These are phyloP conservation scores for Amiota communis DNA, from an alignment of 2,888 invertebrate genomes.

Conservation along the genomic window DNA sequence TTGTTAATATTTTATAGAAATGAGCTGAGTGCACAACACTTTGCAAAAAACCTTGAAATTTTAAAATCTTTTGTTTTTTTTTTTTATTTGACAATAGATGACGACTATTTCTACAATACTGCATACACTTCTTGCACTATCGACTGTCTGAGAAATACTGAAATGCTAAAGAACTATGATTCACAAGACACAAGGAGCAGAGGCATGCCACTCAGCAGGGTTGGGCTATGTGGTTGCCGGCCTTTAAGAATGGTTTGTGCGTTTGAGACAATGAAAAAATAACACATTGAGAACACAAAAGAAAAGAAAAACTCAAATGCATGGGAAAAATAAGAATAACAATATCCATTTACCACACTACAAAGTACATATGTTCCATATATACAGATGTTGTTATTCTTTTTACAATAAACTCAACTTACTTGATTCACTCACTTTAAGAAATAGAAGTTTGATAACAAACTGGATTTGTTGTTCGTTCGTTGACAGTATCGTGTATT, in stretches of 20 bases:
- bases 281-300: neutral
- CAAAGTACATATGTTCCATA: neutral
- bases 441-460: slow-evolving; percentile 5
- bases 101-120: neutral
- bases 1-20: no score
- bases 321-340: no score
- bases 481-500: no score
- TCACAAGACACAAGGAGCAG: neutral
- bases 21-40: no score
- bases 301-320: neutral
- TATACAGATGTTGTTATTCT: no score
- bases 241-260: no score
- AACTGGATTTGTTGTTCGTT: slow-evolving; percentile 4
- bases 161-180: neutral
- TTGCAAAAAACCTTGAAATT: neutral
- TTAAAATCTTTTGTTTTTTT: neutral
- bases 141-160: neutral
- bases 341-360: neutral
- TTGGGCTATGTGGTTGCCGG: no score
- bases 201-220: neutral
- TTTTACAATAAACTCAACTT: neutral
- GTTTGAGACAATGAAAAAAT: no score
- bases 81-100: neutral
- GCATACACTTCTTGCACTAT: neutral
- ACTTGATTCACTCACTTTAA: slow-evolving; percentile 4